These are phyloP conservation scores for Bugula neritina DNA, from an alignment of 2,888 invertebrate genomes.

Conservation along the genomic window DNA sequence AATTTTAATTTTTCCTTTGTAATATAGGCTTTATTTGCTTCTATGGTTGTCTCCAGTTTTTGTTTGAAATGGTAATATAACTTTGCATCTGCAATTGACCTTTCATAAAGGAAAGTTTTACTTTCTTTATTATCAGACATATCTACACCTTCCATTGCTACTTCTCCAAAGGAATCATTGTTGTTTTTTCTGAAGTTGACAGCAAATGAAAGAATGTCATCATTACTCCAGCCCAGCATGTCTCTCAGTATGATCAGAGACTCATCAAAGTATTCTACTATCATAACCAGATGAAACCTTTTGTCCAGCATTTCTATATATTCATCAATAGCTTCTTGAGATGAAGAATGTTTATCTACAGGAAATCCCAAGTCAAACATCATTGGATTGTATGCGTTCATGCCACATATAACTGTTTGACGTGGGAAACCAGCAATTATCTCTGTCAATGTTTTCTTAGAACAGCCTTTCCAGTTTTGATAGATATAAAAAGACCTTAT, in stretches of 20 bases:
- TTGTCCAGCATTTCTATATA: constrained; percentile 13
- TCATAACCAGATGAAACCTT: constrained; percentile 10
- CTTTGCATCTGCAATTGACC: not conserved
- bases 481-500: not conserved
- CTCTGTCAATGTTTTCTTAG: not conserved
- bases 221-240: constrained; percentile 1
- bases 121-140: not conserved
- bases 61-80: constrained; percentile 6
- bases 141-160: not conserved
- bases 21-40: not conserved
- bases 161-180: not conserved
- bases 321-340: not conserved
- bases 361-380: constrained; percentile 9
- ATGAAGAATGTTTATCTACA: not conserved
- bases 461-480: not conserved
- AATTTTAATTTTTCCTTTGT: not conserved
- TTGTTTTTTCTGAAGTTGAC: not conserved
- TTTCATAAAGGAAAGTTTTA: not conserved
- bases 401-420: not conserved
- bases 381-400: not conserved
- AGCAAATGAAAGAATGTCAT: not conserved
- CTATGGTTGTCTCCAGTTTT: not conserved
- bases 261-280: constrained; percentile 23
- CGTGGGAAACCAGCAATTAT: not conserved
- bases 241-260: constrained; percentile 10